phyloP scores from a whole-genome alignment of 2,797 vertebrate species.

The Lagocephalus sceleratus region DNA sequence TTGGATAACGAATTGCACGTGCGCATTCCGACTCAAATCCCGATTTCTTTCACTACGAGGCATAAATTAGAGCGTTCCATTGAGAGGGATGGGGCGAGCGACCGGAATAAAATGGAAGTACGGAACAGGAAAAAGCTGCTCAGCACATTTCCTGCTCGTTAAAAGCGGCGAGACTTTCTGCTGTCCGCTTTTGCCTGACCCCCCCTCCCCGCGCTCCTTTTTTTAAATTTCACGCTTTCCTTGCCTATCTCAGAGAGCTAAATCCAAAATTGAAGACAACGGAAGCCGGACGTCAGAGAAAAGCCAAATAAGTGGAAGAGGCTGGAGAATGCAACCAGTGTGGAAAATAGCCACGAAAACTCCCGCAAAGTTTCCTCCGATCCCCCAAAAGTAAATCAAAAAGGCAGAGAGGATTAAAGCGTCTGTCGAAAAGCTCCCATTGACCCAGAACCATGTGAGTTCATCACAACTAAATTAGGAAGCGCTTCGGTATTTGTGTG shows the following conservation, averaged over 20 bases:
- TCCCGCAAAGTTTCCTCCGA: constrained; percentile 43
- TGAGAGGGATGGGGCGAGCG: not conserved
- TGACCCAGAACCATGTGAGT: constrained; percentile 55
- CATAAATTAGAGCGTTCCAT: not conserved
- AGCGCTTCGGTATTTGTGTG: constrained; percentile 33
- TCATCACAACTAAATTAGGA: constrained; percentile 48
- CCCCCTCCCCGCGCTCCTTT: too few relatives aligned
- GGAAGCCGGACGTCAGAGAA: constrained; percentile 22
- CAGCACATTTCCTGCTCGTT: constrained; percentile 5
- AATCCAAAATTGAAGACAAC: constrained; percentile 21
- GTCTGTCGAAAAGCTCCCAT: constrained; percentile 53
- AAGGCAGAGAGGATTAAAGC: constrained; percentile 47
- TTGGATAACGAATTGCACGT: constrained; percentile 5
- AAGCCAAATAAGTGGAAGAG: constrained; percentile 12
- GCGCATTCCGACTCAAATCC: not conserved
- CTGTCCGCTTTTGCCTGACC: constrained; percentile 26
- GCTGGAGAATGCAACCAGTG: constrained; percentile 41
- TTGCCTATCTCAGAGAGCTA: constrained; percentile 31
- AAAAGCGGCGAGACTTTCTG: constrained; percentile 1
- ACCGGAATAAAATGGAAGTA: not conserved
- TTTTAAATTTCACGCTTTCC: constrained; percentile 52
- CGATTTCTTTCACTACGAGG: not conserved
- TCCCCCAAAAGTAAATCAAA: constrained; percentile 49
- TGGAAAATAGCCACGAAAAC: constrained; percentile 31
- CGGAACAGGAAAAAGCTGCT: not conserved